Evolutionary conservation across 2,888 invertebrate species (phyloP), one percentile per base, ranked within the genome.

Genomic region (Mylabris sibirica): DNA sequence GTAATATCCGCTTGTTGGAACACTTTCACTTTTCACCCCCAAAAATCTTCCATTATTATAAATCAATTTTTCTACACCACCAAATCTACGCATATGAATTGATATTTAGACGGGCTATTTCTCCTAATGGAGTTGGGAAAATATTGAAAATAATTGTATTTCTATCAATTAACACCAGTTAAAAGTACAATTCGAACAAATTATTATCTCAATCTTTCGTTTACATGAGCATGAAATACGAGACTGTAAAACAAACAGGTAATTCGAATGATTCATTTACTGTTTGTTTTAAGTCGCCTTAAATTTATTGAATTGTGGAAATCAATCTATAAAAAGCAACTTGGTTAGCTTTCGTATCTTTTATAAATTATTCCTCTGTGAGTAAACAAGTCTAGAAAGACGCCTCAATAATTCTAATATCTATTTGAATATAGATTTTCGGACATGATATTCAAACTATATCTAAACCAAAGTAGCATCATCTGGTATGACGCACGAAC

Each of bases 401-500:
- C n/a, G n/a, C n/a, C n/a, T n/a, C 30, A 8, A 30, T 30, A 30
- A 30, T 30, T 30, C 30, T 8, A 8, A 30, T 30, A 30, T 30
- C 30, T 30, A 30, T 30, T 30, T 60, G 30, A 41, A 60, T 22
- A 20, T 12, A n/a, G 2, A 34, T 12, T 24, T 3, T 22, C 22
- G 20, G 35, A 24, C 35, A n/a, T 11, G 24, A 24, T 38, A 61
- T 61, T 61, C 38, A 61, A 61, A 61, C 35, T 20, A 5, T 35
- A 41, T 11, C 38, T 61, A 24, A 57, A 57, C 22, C 24, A 24
- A 61, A 61, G 38, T 61, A 38, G 61, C 61, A 61, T 61, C 61
- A 61, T 61, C 38, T 61, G 38, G 61, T 61, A 38, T 38, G 61
- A 38, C 38, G 61, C 61, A 61, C 61, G 61, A 38, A 38, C 41